These are phyloP conservation scores for Invenusta paracnida DNA, from an alignment of 2,888 invertebrate species.

Conservation along the genomic window DNA sequence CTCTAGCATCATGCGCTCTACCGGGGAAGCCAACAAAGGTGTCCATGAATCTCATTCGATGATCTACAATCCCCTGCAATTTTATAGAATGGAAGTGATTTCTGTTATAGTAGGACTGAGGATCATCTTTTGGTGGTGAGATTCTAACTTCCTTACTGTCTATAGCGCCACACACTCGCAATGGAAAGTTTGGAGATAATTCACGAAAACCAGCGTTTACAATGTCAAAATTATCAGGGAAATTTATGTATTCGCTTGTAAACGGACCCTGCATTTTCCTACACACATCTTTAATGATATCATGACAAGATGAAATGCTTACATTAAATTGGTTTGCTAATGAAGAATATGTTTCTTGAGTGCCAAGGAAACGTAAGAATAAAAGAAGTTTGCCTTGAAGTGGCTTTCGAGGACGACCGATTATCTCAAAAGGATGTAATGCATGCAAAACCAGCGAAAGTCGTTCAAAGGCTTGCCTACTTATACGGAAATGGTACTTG, in stretches of 20 bases:
- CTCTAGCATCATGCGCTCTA: not conserved
- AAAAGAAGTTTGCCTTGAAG: not conserved
- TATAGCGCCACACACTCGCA: not conserved
- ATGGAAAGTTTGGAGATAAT: not conserved
- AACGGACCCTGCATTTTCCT: not conserved
- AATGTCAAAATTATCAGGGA: constrained; percentile 1
- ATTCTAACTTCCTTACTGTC: constrained; percentile 16
- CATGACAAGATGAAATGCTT: not conserved
- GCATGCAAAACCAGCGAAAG: not conserved
- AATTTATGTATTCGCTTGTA: not conserved
- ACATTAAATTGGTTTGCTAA: not conserved
- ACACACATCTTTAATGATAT: not conserved
- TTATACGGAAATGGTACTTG: not conserved
- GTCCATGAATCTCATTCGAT: not conserved
- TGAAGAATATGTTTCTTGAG: not conserved
- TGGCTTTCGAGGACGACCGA: not conserved
- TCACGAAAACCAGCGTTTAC: not conserved
- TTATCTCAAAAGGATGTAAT: not conserved
- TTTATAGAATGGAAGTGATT: not conserved
- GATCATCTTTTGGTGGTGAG: not conserved
- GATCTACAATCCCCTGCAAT: not conserved
- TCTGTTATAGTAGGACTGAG: constrained; percentile 1
- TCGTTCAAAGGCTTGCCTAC: not conserved
- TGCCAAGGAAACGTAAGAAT: constrained; percentile 3
- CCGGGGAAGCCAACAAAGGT: not conserved